Evolutionary conservation across 2,888 invertebrate genomes (phyloP), one percentile per base, ranked within the genome.

Genomic region (Danaus chrysippus): DNA sequence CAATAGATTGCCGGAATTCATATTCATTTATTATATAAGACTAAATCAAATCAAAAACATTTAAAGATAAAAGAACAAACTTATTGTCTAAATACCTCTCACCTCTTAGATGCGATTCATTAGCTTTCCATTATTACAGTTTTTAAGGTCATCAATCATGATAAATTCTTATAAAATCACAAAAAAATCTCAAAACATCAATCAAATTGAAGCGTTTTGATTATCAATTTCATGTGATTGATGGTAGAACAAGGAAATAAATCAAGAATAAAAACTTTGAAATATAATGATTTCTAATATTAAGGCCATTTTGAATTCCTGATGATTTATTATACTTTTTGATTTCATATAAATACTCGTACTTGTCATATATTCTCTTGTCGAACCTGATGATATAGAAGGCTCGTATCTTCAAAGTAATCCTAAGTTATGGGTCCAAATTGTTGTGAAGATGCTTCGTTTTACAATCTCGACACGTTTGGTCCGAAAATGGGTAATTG

Each of bases 141-240:
- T 67, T 65, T 63, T 70, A 69, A 67, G 63, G 67, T 72, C 74
- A 77, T 77, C 78, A 75, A 76, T 78, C 77, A 64, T 55, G 6
- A 11, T 12, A 62, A 62, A 58, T 44, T 54, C 42, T 34, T 56
- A 54, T 54, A 55, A 57, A 44, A 54, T 46, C 11, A 52, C 59
- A 59, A 62, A 68, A 63, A 43, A 41, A 62, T 64, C 57, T 44
- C 62, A 65, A n/a, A 67, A 64, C 62, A 68, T 70, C 71, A 65
- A 68, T 70, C 62, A 58, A 59, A 61, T 62, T 56, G 49, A 56
- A 58, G 59, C 60, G 56, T 65, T 71, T 71, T 71, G 66, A 62
- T 64, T 77, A 76, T 76, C 76, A 78, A 34, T 80, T 82, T 82
- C 76, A 75, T 75, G 74, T 80, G 82, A 82, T 83, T 78, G 78